A percentile compares a stretch with the other conserved stretches of the same genome.
phyloP scores from a whole-genome alignment of 2,888 invertebrate genomes.

The Chouioia cunea region DNA sequence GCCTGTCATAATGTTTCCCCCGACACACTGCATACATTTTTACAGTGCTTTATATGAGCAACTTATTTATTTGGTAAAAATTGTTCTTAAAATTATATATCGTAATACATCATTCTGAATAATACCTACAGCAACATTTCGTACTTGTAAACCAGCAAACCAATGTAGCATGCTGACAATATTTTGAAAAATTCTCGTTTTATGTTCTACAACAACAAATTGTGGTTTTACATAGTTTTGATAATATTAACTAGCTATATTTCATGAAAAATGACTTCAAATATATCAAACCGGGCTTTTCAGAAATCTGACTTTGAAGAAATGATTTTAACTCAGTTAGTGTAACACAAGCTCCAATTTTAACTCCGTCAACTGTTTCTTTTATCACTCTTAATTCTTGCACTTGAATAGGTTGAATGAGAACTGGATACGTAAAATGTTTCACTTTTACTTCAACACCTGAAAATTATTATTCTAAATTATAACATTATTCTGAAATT shows the following conservation, averaged over 20 bases:
- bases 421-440: slow-evolving; percentile 80
- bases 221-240: neutral
- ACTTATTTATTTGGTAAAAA: slow-evolving; percentile 1
- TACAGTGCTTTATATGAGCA: neutral
- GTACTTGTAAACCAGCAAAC: slow-evolving; percentile 94
- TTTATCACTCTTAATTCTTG: slow-evolving; percentile 75
- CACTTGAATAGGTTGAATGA: slow-evolving; percentile 79
- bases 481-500: neutral
- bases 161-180: slow-evolving; percentile 86
- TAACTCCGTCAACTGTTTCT: slow-evolving; percentile 72
- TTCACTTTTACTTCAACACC: slow-evolving; percentile 90
- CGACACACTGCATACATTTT: slow-evolving; percentile 74
- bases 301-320: slow-evolving; percentile 71
- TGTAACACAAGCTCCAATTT: slow-evolving; percentile 82
- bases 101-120: neutral
- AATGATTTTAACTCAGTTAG: slow-evolving; percentile 78
- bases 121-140: slow-evolving; percentile 81
- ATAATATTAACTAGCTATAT: neutral
- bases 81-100: slow-evolving; percentile 1
- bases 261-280: neutral
- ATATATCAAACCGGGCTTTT: slow-evolving; percentile 62
- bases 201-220: slow-evolving; percentile 65
- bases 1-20: slow-evolving; percentile 91
- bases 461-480: slow-evolving; percentile 46
- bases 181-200: slow-evolving; percentile 75